Evolutionary conservation across 1,140 invertebrate genomes (phyloP), one percentile per base, ranked within the genome.

Genomic region (Triops longicaudatus): DNA sequence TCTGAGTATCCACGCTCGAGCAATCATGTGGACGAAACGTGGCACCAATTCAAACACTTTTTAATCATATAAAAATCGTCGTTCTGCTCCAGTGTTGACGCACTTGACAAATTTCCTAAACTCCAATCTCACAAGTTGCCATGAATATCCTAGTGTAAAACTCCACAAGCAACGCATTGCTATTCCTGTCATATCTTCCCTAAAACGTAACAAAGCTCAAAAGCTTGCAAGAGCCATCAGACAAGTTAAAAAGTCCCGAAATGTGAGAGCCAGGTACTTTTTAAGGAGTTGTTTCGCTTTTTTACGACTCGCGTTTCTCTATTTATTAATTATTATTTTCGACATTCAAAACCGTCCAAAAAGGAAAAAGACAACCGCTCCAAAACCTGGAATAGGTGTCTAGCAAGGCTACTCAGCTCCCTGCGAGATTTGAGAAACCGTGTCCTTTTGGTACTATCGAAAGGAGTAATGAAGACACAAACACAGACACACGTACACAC

Each of bases 291-390:
- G 11, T 4, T 63, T 22, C 22, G 50, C 22, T 63, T 63, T 63
- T 63, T 63, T 63, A 63, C 50, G 50, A 63, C 50, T 22, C 50
- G 14, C 17, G 50, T 63, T 22, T 63, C 50, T 63, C n/a, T 17
- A 63, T 63, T 63, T 63, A 63, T 22, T 63, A 63, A 63, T 63
- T 63, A 63, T 63, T 63, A 63, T 63, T 63, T 63, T 22, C 50
- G 22, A 63, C 50, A 22, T 63, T n/a, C 14, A 44, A 44, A n/a
- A 7, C 31, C 7, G 2, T 37, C 31, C 50, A 10, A 22, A 63
- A 63, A 63, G 50, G 22, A 63, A 10, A 17, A 17, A 63, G 50
- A 63, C 14, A 63, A 14, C 22, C 50, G 31, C 50, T 63, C 50
- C 17, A 63, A 17, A 44, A 17, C 10, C 22, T 12, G 50, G 22